A percentile compares a stretch with the other conserved stretches of the same genome.
Evolutionary conservation across 2,888 invertebrate species (phyloP).

Genomic region (Eupithecia insigniata): DNA sequence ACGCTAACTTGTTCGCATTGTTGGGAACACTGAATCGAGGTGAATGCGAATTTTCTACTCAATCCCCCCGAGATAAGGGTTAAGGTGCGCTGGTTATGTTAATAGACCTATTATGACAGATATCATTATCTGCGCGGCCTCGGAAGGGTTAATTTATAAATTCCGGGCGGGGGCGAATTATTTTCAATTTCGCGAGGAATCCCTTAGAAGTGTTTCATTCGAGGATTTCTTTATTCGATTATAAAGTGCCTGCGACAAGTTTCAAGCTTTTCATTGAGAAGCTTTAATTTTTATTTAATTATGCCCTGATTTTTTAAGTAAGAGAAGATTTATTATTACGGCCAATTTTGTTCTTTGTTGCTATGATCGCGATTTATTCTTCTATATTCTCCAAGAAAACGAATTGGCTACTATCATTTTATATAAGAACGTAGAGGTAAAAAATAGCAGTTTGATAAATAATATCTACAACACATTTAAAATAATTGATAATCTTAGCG

Average conservation of each 20-base stretch:
- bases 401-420: not conserved
- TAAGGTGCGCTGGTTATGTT: constrained; percentile 53
- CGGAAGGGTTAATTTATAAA: constrained; percentile 61
- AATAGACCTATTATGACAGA: constrained; percentile 62
- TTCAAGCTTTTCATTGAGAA: constrained; percentile 2
- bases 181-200: constrained; percentile 51
- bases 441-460: not conserved
- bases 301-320: not conserved
- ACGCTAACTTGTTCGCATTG: constrained; percentile 39
- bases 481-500: not conserved
- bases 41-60: constrained; percentile 27
- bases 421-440: not conserved
- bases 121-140: constrained; percentile 60
- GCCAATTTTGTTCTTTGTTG: not conserved
- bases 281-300: not conserved
- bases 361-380: not conserved
- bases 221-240: constrained; percentile 29
- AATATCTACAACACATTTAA: not conserved
- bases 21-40: constrained; percentile 22
- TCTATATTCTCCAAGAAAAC: not conserved
- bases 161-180: constrained; percentile 48
- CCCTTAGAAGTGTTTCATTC: constrained; percentile 31
- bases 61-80: constrained; percentile 27
- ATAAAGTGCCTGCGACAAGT: constrained; percentile 13
- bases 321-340: not conserved